Base-by-base conservation (phyloP, 2,113 vertebrate genomes). In the Lates calcarifer region DNA sequence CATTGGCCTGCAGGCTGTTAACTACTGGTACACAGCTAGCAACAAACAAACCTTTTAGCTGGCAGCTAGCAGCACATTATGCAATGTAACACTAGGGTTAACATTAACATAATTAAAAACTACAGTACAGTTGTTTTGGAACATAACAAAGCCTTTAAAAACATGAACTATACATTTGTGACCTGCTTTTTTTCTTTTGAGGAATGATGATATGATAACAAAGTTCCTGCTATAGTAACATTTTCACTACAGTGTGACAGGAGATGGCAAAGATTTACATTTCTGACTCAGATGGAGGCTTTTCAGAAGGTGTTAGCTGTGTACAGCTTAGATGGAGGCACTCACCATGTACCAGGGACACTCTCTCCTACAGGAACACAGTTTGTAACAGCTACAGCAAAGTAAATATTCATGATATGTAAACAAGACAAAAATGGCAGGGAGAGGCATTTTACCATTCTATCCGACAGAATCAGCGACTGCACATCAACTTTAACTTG, bases 391-490 rank as follows among this genome's bases (percentile, higher is more conserved):
- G 64, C 60, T 60, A 81, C 51, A 85, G 57, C 45, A 87, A 87
- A 80, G 15, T 22, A 75, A 86, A 79, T 22, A 35, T 26, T 57
- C 2, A 64, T 41, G 66, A 89, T 83, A 82, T 79, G 86, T 85
- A 88, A 91, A 90, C 87, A 82, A 73, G 56, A 83, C 62, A 75
- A 74, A 64, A 83, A 76, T 43, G 49, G 53, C 77, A 66, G 66
- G 43, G 28, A 84, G 63, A 82, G 57, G 73, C 81, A 67, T 63
- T 82, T 81, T 51, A 45, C 49, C 71, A 61, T 69, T 75, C 76
- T 29, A 57, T 60, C 43, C 71, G 75, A 61, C 62, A 88, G 61
- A 78, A 74, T 76, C 49, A 65, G 37, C 14, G 51, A 37, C 78
- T 69, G 56, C 63, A 81, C 58, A 47, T 41, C 15, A 53, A 60